Evolutionary conservation across 2,797 vertebrate species (phyloP).

Genomic region (Anisognathus igniventris): DNA sequence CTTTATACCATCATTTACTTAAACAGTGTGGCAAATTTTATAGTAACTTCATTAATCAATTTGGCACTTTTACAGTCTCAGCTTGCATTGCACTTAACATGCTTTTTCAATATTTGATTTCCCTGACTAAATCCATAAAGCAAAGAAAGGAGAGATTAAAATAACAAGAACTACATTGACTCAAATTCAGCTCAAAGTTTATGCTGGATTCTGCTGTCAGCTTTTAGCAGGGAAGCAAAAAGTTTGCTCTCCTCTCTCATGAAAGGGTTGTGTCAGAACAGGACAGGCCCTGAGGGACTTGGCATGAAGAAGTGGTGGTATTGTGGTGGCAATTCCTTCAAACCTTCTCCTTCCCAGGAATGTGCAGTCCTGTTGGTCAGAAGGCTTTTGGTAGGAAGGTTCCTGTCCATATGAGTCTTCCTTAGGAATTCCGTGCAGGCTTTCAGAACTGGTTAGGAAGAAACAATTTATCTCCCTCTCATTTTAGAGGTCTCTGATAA

Average conservation of each 20-base stretch:
- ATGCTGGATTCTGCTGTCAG: not conserved
- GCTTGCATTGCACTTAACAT: not conserved
- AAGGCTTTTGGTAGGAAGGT: not conserved
- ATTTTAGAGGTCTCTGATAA: not conserved
- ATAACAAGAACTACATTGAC: not conserved
- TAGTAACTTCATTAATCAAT: conserved; percentile 22
- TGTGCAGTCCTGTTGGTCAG: not conserved
- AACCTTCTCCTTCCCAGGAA: not conserved
- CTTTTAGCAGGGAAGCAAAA: not conserved
- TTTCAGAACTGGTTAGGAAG: not conserved
- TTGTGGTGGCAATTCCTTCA: not conserved
- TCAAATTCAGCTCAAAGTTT: not conserved
- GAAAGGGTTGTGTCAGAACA: not conserved
- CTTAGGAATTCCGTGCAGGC: not conserved
- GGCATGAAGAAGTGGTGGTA: not conserved
- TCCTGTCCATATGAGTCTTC: not conserved
- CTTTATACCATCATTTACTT: not conserved
- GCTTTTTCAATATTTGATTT: conserved; percentile 35
- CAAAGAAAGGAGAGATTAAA: conserved; percentile 31
- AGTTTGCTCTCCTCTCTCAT: not conserved
- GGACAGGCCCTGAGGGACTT: not conserved
- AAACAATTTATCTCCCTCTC: not conserved
- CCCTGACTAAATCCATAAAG: conserved; percentile 19
- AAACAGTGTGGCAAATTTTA: not conserved
- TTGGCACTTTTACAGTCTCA: conserved; percentile 26